phyloP scores from a whole-genome alignment of 1,140 invertebrate species.

The Macrotrachela quadricornifera region DNA sequence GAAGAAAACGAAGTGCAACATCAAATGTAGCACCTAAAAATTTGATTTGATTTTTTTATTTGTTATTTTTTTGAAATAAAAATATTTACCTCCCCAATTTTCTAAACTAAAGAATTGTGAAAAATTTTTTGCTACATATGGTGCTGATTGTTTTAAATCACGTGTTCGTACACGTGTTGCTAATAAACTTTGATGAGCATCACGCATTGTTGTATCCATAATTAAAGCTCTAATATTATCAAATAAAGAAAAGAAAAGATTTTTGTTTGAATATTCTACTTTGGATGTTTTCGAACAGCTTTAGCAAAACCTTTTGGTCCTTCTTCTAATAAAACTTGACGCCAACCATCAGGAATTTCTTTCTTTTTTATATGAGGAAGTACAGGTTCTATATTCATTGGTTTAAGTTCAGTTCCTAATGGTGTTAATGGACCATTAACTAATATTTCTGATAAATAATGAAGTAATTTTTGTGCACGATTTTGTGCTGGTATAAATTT shows the following conservation, averaged over 20 bases:
- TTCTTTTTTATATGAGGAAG: slow-evolving; percentile 38
- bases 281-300: slow-evolving; percentile 58
- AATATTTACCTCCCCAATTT: slow-evolving; percentile 61
- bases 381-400: slow-evolving; percentile 59
- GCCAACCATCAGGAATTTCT: slow-evolving; percentile 39
- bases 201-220: slow-evolving; percentile 85
- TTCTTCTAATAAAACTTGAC: slow-evolving; percentile 56
- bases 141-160: slow-evolving; percentile 64
- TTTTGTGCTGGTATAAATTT: slow-evolving; percentile 69
- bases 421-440: slow-evolving; percentile 90
- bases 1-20: slow-evolving; percentile 79
- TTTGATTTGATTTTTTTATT: too few relatives aligned
- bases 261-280: slow-evolving; percentile 44
- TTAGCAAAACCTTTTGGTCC: slow-evolving; percentile 88
- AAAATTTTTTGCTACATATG: slow-evolving; percentile 80
- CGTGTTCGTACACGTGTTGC: slow-evolving; percentile 79
- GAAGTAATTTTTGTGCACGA: slow-evolving; percentile 73
- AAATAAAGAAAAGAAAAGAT: too few relatives aligned
- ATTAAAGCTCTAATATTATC: slow-evolving; percentile 37
- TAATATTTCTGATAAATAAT: slow-evolving; percentile 72
- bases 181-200: slow-evolving; percentile 89
- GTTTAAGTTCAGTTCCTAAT: slow-evolving; percentile 63
- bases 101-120: slow-evolving; percentile 60
- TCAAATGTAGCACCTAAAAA: slow-evolving; percentile 70
- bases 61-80: too few relatives aligned